Evolutionary conservation across 2,888 invertebrate genomes (phyloP), one percentile per base, ranked within the genome.

Genomic region (Halictus ligatus): DNA sequence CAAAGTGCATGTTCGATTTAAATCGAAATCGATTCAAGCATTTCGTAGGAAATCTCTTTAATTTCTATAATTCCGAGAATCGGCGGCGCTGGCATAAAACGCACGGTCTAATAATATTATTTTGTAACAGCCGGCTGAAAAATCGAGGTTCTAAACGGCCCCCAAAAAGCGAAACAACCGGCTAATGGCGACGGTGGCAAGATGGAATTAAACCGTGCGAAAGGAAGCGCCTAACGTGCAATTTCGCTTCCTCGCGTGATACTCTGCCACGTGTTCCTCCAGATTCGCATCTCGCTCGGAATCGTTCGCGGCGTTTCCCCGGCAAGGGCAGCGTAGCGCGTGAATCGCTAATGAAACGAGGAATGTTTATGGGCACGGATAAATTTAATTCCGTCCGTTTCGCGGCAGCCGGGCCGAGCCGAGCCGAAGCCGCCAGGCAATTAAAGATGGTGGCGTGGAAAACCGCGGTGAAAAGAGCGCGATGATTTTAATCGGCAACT

Each of bases 401-500:
- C 29, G 10, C 69, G 77, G 25, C 48, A 58, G 79, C 77, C 15
- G 71, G 40, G 73, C 29, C 35, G 35, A 35, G 35, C 35, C 43
- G 43, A 74, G 29, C 60, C 60, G 25, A 64, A 29, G 29, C 64
- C 64, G 40, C 60, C 69, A 78, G 43, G 79, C 80, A 82, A 89
- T 87, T 83, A 81, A 80, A 83, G 80, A 78, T 71, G 80, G 69
- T 79, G 67, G 54, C 71, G 54, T 43, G 64, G 74, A 46, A 79
- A 64, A 48, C 64, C 58, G 80, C 75, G 43, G 50, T 67, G 82
- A 79, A 80, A 79, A 72, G 80, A 77, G 50, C 76, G 73, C 67
- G 88, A 60, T 80, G 88, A 88, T 89, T 84, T 86, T 84, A 89
- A 88, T 89, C 86, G 86, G 78, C 74, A 40, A 82, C 76, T 78